phyloP scores from a whole-genome alignment of 2,797 vertebrate species.

The Oryzias dopingdopingensis region DNA sequence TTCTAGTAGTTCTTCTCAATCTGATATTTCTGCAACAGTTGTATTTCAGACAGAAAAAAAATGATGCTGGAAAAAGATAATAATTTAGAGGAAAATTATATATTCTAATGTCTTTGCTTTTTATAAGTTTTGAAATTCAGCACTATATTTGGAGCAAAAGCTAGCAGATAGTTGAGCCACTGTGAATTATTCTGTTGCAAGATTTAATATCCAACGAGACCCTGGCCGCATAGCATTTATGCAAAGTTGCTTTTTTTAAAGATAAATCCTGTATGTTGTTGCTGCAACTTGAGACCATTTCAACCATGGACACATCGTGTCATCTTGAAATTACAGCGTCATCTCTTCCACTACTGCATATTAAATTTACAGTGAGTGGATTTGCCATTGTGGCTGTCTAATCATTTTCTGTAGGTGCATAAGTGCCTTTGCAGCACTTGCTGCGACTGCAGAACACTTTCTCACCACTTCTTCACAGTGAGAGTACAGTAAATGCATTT shows the following conservation, averaged over 20 bases:
- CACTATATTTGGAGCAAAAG: too few relatives aligned
- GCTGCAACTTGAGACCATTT: conserved; percentile 27
- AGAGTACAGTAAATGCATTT: conserved; percentile 33
- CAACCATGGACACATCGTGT: conserved; percentile 16
- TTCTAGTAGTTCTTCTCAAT: conserved; percentile 41
- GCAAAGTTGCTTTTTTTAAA: conserved; percentile 41
- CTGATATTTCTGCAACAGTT: conserved; percentile 51
- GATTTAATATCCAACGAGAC: conserved; percentile 15
- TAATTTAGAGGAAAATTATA: conserved; percentile 58
- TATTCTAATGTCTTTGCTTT: conserved; percentile 52
- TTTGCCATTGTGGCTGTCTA: conserved; percentile 6
- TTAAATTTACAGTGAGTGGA: conserved; percentile 6
- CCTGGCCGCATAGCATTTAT: conserved; percentile 17
- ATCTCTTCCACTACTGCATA: conserved; percentile 1
- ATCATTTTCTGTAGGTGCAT: conserved; percentile 18
- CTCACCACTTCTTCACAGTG: conserved; percentile 22
- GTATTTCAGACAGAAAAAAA: conserved; percentile 2
- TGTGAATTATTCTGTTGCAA: too few relatives aligned
- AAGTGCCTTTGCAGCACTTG: conserved; percentile 18
- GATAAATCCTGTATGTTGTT: conserved; percentile 38
- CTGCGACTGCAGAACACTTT: conserved; percentile 15
- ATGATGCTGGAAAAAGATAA: conserved; percentile 54
- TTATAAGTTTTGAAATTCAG: conserved; percentile 45
- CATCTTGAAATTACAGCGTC: conserved; percentile 7
- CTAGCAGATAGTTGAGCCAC: too few relatives aligned